Evolutionary conservation across 2,113 vertebrate species (phyloP).

Genomic region (Paratilapia polleni): DNA sequence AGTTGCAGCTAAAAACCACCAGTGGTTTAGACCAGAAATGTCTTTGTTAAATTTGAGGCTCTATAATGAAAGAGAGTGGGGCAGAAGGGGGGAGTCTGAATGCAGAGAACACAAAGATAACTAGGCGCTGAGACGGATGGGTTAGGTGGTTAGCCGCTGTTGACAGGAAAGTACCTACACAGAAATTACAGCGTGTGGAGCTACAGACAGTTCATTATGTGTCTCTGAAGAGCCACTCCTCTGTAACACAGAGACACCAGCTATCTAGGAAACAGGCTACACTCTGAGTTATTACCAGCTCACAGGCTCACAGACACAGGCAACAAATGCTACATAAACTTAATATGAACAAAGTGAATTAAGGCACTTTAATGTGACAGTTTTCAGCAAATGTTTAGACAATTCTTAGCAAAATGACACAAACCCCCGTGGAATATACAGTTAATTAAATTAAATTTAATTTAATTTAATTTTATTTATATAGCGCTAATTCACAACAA

Average conservation of each 20-base stretch:
- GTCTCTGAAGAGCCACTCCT: background rate
- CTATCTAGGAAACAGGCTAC: background rate
- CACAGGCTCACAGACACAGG: background rate
- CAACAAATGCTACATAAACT: background rate
- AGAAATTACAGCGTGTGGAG: background rate
- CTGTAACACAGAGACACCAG: background rate
- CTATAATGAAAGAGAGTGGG: background rate
- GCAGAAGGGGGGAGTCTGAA: background rate
- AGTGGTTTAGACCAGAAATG: background rate
- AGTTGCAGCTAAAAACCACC: background rate
- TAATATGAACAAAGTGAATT: no score
- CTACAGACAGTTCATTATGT: conserved; percentile 3
- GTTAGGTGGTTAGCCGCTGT: background rate
- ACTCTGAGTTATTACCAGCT: background rate
- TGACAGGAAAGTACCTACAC: conserved; percentile 12
- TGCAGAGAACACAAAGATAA: background rate
- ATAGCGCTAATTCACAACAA: no score
- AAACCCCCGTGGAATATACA: background rate
- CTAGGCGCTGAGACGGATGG: background rate
- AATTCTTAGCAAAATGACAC: background rate
- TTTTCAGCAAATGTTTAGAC: background rate
- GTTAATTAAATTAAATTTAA: no score
- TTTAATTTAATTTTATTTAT: no score
- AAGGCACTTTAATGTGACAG: background rate
- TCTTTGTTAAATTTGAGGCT: background rate